phyloP scores from a whole-genome alignment of 1,140 invertebrate species.

The Ceratosolen fusciceps region DNA sequence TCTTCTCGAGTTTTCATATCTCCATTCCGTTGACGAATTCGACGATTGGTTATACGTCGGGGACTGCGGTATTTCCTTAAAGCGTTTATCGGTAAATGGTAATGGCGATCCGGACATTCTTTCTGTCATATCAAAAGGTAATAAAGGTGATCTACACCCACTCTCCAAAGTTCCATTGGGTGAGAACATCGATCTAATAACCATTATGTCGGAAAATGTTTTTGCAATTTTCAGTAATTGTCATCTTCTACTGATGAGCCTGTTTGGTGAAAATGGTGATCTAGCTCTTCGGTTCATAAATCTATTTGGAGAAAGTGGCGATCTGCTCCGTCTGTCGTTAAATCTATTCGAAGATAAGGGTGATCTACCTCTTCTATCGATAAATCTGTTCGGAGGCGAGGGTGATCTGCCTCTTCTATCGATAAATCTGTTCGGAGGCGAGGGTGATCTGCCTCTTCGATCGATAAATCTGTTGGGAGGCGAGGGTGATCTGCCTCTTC shows the following conservation, averaged over 20 bases:
- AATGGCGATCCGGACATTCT: slow-evolving; percentile 5
- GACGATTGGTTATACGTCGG: not conserved
- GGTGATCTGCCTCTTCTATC: not conserved
- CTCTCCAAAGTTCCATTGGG: no score
- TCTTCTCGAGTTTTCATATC: not conserved
- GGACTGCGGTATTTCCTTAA: not conserved
- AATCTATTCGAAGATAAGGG: not conserved
- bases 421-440: not conserved
- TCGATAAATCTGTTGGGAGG: not conserved
- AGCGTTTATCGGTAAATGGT: not conserved
- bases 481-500: not conserved
- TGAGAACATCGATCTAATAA: no score
- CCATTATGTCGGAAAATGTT: no score
- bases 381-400: not conserved
- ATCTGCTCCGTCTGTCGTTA: not conserved
- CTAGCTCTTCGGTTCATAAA: no score
- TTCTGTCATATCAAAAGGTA: no score
- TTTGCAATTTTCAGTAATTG: no score
- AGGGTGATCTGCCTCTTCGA: not conserved
- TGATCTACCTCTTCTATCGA: not conserved
- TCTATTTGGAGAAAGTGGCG: no score
- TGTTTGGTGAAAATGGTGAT: no score
- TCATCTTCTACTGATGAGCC: no score
- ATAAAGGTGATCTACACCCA: no score
- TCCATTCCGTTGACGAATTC: not conserved